A percentile compares a stretch with the other conserved stretches of the same genome.
Evolutionary conservation across 2,888 invertebrate genomes (phyloP).

Genomic region (Thecophora atra): DNA sequence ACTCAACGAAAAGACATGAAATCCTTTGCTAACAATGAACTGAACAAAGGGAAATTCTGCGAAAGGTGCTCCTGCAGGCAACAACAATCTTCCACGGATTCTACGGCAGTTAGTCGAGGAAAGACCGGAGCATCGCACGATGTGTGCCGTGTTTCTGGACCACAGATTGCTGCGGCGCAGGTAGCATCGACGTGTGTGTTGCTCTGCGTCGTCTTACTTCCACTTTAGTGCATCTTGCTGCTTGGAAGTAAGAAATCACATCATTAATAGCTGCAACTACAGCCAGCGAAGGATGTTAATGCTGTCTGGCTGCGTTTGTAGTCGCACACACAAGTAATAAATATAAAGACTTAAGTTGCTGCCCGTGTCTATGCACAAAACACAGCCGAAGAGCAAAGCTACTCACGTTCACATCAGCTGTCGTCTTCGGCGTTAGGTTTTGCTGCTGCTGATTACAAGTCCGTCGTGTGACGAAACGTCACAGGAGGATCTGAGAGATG

Average conservation of each 20-base stretch:
- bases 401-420: slow-evolving; percentile 20
- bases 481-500: not conserved
- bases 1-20: not conserved
- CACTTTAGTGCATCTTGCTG: not conserved
- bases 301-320: too few species aligned
- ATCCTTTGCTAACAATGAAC: slow-evolving; percentile 4
- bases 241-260: slow-evolving; percentile 13
- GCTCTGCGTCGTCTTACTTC: not conserved
- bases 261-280: slow-evolving; percentile 31
- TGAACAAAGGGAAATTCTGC: not conserved
- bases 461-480: not conserved
- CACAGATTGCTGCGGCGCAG: not conserved
- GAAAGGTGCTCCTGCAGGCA: not conserved
- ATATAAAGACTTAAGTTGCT: not conserved
- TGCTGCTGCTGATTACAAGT: not conserved
- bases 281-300: not conserved
- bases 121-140: not conserved
- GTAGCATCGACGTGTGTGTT: not conserved
- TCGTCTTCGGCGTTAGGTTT: slow-evolving; percentile 14
- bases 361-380: not conserved
- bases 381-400: not conserved
- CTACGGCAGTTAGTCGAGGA: not conserved
- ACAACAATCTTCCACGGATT: not conserved
- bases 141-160: not conserved
- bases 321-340: slow-evolving; percentile 11